Evolutionary conservation across 2,113 vertebrate species (phyloP), one percentile per base, ranked within the genome.

Genomic region (Miniopterus natalensis): DNA sequence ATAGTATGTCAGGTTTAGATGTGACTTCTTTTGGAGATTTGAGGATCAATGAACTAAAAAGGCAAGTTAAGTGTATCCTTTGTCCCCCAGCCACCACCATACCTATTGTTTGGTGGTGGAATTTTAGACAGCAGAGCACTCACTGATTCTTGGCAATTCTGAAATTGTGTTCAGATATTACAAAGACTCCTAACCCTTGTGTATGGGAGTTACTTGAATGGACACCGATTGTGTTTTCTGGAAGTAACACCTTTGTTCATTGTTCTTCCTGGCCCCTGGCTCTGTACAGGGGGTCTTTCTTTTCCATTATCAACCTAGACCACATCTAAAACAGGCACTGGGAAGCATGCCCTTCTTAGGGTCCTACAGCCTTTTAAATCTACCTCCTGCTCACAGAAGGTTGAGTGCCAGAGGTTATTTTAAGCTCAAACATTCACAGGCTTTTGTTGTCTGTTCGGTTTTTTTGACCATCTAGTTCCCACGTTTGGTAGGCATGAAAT

Each of bases 181-280:
- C 53, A 47, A 80, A 85, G 63, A 53, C n/a, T 78, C 11, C 55
- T 91, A 84, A 73, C 21, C 14, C 25, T 12, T n/a, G 0, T 65
- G 29, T 90, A 13, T 90, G 65, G 21, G 84, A 75, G 71, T 71
- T 93, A 77, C 31, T 71, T 94, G 68, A 81, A 36, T 77, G n/a
- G 51, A n/a, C 29, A 85, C 31, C 71, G 51, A 88, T 80, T 80
- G 61, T 93, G 29, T 88, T 88, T 95, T 63, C 53, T 92, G 42
- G n/a, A 80, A 79, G 71, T 10, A 83, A 80, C 4, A 68, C 45
- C 49, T 81, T 95, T 79, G 36, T 73, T 65, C 49, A 18, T 55
- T 80, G 66, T 81, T 85, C 20, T 96, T 85, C 59, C 31, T 77
- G 51, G 47, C 17, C 57, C 14, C 40, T 77, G 42, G 59, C 15